Conservation (phyloP, 2,113 vertebrate species). For the Pterophyllum scalare region DNA sequence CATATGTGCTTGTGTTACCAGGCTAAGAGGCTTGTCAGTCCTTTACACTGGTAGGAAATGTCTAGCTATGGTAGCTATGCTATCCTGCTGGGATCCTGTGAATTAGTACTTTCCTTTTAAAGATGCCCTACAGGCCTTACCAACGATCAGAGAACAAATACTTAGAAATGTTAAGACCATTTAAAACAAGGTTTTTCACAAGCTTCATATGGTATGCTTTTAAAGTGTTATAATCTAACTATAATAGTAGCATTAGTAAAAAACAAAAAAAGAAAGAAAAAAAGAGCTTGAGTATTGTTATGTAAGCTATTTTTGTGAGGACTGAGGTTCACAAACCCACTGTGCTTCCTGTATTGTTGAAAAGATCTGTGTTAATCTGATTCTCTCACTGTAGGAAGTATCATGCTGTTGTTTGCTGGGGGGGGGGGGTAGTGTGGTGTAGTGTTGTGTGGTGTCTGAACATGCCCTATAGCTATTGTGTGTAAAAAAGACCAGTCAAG, state of each 20-base stretch:
- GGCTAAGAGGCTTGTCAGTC: conserved; percentile 56
- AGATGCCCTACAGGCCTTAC: conserved; percentile 43
- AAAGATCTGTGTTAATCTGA: conserved; percentile 30
- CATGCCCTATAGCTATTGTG: conserved; percentile 50
- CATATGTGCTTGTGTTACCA: conserved; percentile 54
- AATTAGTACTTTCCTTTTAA: conserved; percentile 35
- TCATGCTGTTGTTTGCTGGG: conserved; percentile 31
- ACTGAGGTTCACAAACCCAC: not conserved
- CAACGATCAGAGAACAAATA: conserved; percentile 38
- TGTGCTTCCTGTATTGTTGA: conserved; percentile 31
- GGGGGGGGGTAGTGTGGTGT: too few relatives aligned
- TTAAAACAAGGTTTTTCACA: not conserved
- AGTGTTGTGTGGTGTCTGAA: too few relatives aligned
- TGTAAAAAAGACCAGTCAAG: conserved; percentile 37
- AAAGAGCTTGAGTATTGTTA: not conserved
- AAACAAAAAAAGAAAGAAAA: not conserved
- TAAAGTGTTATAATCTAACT: not conserved
- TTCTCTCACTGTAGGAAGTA: conserved; percentile 35
- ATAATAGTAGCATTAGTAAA: not conserved
- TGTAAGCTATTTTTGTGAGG: conserved; percentile 5
- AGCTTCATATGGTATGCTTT: not conserved
- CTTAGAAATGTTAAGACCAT: conserved; percentile 19
- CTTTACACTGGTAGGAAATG: conserved; percentile 61
- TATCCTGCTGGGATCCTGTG: conserved; percentile 63
- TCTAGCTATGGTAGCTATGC: conserved; percentile 52